A percentile compares a stretch with the other conserved stretches of the same genome.
Evolutionary conservation across 1,140 invertebrate species (phyloP).

Genomic region (Drosophila sturtevanti): DNA sequence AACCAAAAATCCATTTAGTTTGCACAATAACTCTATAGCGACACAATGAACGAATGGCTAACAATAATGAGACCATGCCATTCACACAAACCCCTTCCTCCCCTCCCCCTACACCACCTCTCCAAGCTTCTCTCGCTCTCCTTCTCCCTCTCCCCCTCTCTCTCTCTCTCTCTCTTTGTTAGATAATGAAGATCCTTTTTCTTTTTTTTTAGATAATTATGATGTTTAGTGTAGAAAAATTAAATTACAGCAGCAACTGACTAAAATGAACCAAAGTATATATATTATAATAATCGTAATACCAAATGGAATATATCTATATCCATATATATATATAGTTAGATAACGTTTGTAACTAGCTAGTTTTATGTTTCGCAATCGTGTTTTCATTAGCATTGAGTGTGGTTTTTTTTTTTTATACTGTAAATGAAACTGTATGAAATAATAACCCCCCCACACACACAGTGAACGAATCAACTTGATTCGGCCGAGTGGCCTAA

Average conservation of each 20-base stretch:
- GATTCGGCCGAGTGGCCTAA: constrained; percentile 42
- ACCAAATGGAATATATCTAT: neutral
- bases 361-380: too few relatives aligned
- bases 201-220: neutral
- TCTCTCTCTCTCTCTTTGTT: neutral
- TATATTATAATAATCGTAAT: too few relatives aligned
- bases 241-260: constrained; percentile 1
- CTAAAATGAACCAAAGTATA: neutral
- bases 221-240: constrained; percentile 1
- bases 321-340: neutral
- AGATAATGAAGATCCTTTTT: constrained; percentile 23
- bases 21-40: constrained; percentile 65
- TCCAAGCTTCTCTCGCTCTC: constrained; percentile 1
- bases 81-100: neutral
- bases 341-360: too few relatives aligned
- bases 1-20: constrained; percentile 80
- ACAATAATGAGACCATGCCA: constrained; percentile 57
- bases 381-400: too few relatives aligned
- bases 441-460: neutral
- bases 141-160: neutral
- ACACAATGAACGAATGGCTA: constrained; percentile 59
- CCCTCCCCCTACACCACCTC: neutral
- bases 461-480: neutral
- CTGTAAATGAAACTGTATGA: neutral
- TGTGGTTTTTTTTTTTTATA: too few relatives aligned